phyloP scores from a whole-genome alignment of 2,113 vertebrate genomes.

The Athene noctua region DNA sequence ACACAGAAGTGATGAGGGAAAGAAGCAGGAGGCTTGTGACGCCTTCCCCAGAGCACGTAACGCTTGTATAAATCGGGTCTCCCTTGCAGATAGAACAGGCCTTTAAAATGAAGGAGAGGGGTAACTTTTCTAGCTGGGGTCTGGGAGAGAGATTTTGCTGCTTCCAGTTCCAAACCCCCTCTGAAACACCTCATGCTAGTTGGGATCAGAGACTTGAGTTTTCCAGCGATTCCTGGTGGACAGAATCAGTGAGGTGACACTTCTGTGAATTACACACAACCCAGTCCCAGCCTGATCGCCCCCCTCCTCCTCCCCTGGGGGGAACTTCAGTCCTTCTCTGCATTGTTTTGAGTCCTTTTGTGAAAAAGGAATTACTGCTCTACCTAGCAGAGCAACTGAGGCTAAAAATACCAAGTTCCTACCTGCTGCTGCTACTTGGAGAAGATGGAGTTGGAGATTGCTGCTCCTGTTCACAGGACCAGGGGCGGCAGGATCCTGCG shows the following conservation, averaged over 20 bases:
- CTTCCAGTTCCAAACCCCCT: neutral
- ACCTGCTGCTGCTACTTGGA: no score
- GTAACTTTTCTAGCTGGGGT: neutral
- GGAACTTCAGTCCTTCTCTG: neutral
- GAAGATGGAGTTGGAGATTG: neutral
- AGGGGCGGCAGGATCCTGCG: rapidly evolving
- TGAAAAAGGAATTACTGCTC: neutral
- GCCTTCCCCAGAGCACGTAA: rapidly evolving
- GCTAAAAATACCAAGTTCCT: neutral
- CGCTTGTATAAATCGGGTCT: rapidly evolving
- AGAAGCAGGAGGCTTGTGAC: neutral
- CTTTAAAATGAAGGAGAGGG: neutral
- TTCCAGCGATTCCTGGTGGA: neutral
- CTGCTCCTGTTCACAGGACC: neutral
- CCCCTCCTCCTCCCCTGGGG: rapidly evolving
- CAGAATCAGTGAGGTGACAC: no score
- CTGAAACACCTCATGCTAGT: neutral
- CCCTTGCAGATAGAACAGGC: no score
- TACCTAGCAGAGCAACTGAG: neutral
- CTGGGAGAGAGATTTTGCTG: neutral
- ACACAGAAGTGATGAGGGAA: neutral
- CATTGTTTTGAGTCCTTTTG: neutral
- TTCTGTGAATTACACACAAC: neutral
- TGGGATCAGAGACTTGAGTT: neutral
- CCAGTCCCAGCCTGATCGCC: rapidly evolving